Percentiles rank a stretch among this genome's conserved stretches.
These are phyloP conservation scores for Crossocerus cetratus DNA, from an alignment of 2,888 invertebrate genomes.

Conservation along the genomic window DNA sequence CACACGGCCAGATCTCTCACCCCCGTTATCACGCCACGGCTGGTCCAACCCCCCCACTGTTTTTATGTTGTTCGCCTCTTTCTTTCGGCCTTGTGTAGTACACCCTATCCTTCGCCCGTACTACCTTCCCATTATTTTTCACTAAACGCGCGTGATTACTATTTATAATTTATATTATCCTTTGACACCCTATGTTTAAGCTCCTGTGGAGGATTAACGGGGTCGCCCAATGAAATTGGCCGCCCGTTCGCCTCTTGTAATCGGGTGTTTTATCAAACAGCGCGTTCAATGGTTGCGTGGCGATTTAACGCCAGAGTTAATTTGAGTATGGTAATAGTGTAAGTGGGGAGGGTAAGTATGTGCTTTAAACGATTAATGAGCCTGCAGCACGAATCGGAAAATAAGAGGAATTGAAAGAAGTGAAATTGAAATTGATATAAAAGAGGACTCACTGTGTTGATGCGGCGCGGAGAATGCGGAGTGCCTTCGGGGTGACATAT, in stretches of 20 bases:
- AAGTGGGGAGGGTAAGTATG: too few species aligned
- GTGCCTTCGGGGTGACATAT: slow-evolving; percentile 76
- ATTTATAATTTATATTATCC: too few species aligned
- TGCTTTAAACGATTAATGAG: too few species aligned
- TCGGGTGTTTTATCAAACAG: too few species aligned
- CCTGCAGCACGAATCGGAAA: too few species aligned
- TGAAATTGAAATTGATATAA: slow-evolving; percentile 18
- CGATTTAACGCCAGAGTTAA: too few species aligned
- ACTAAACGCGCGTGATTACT: too few species aligned
- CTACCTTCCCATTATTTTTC: slow-evolving; percentile 38
- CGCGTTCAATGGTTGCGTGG: too few species aligned
- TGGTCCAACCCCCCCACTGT: background rate
- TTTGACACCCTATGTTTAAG: too few species aligned
- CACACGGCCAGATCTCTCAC: background rate
- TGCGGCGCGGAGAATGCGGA: slow-evolving; percentile 79
- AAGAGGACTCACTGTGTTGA: slow-evolving; percentile 79
- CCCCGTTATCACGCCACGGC: background rate
- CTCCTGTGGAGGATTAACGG: slow-evolving; percentile 14
- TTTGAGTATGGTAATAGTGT: too few species aligned
- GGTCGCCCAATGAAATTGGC: too few species aligned
- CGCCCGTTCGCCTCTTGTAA: too few species aligned
- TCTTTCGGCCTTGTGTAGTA: background rate
- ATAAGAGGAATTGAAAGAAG: background rate
- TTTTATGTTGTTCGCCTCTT: slow-evolving; percentile 3
- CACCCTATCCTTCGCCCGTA: background rate